Base-by-base conservation (phyloP, 2,888 invertebrate species). In the Cheilosia grossa region DNA sequence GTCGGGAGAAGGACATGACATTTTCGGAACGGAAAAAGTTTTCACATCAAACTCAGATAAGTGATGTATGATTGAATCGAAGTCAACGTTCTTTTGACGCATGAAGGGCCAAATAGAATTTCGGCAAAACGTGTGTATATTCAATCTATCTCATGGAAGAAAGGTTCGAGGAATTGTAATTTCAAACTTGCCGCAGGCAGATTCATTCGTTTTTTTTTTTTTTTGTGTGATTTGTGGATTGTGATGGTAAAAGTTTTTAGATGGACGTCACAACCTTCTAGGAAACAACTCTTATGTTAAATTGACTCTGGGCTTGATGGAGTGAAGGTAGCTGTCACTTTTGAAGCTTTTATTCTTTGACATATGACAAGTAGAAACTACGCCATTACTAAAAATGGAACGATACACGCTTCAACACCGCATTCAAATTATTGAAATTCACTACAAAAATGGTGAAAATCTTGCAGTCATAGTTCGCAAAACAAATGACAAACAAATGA, bases 1-100 rank as follows among this genome's bases (percentile, higher is more conserved):
- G 9, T 9, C 30, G 30, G 30, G 2, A 30, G 30, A 30, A 51
- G 37, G 51, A 78, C 53, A 63, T 58, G 64, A 79, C 69, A 58
- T 56, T 30, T 66, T 47, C 13, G 37, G 27, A 5, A 17, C 37
- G 53, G 37, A 69, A 77, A 27, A 69, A 54, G 37, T 74, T 69
- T 69, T 64, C 56, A 70, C 54, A 64, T 74, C 69, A 79, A 78
- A 15, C 58, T 61, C 61, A 61, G 59, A 78, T 73, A 78, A 73
- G 73, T 83, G 79, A 79, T 69, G 58, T 74, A 74, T 74, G 82
- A 83, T 83, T 73, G 79, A 69, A 69, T 69, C 27, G 51, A 79
- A 79, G 79, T 79, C 79, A 74, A 69, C 63, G 79, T 64, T 67
- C 74, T 64, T 53, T 58, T 27, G 21, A 40, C 33, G 40, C 21